A percentile compares a stretch with the other conserved stretches of the same genome.
phyloP scores from a whole-genome alignment of 2,113 vertebrate genomes.

The Carollia perspicillata region DNA sequence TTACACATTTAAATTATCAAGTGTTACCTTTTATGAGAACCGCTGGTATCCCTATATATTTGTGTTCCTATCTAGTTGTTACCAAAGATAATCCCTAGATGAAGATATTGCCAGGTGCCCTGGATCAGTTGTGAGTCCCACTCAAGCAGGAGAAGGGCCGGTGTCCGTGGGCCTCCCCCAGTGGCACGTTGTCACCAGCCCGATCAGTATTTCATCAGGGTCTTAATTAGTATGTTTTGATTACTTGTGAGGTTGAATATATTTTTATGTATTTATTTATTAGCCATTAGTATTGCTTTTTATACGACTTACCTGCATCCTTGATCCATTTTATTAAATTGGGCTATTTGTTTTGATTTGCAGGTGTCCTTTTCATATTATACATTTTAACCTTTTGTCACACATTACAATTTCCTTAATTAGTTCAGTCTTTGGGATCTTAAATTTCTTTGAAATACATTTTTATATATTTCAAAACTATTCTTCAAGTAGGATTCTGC shows the following conservation, averaged over 20 bases:
- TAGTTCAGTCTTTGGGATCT: not conserved
- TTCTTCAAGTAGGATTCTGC: not conserved
- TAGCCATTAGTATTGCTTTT: not conserved
- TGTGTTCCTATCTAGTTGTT: not conserved
- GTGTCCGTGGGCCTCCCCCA: not conserved
- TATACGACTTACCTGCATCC: not conserved
- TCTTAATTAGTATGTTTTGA: not conserved
- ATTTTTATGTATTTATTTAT: not conserved
- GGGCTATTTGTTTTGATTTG: slow-evolving; percentile 3
- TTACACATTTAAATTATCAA: not conserved
- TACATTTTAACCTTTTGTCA: slow-evolving; percentile 21
- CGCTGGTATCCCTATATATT: not conserved
- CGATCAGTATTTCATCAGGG: not conserved
- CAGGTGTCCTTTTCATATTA: not conserved
- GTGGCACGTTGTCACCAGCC: not conserved
- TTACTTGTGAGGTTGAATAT: not conserved
- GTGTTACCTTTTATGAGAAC: not conserved
- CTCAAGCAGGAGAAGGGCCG: not conserved
- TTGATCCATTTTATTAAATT: not conserved
- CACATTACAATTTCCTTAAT: not conserved
- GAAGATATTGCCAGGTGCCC: not conserved
- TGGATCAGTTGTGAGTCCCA: not conserved
- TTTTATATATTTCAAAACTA: slow-evolving; percentile 32
- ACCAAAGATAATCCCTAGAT: not conserved
- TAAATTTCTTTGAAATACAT: not conserved